These are phyloP conservation scores for Heterodera filipjevi DNA, from an alignment of 2,888 invertebrate genomes.

Conservation along the genomic window DNA sequence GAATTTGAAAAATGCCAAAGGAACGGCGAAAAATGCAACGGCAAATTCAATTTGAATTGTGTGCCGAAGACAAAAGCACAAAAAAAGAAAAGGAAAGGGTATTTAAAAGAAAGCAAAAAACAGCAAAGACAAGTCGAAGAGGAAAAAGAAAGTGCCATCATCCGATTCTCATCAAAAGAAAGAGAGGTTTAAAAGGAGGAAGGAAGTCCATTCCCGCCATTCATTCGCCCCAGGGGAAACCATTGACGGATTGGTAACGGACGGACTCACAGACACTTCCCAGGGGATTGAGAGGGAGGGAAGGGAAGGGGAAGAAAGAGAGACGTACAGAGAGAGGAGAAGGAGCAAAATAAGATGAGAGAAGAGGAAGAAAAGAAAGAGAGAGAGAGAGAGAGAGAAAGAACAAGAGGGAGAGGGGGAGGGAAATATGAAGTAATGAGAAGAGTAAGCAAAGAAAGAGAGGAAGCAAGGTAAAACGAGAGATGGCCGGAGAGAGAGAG, in stretches of 20 bases:
- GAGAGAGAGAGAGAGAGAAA: not conserved
- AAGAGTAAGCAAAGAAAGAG: too few species aligned
- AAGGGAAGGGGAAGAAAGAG: not conserved
- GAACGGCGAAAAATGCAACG: not conserved
- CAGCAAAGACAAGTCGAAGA: too few species aligned
- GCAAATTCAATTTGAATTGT: not conserved
- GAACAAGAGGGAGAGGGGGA: not conserved
- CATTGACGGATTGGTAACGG: constrained; percentile 2
- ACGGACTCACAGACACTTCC: not conserved
- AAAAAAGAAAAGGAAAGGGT: too few species aligned
- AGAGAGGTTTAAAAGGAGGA: not conserved
- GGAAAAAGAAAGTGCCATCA: not conserved
- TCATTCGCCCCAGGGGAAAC: not conserved
- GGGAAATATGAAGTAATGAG: not conserved
- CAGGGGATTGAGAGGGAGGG: not conserved
- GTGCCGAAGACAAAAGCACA: too few species aligned
- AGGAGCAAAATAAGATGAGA: not conserved
- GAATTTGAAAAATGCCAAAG: not conserved
- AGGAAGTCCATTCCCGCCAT: not conserved
- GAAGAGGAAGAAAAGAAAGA: not conserved
- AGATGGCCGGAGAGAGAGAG: too few species aligned
- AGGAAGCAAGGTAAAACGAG: too few species aligned
- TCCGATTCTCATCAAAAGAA: not conserved
- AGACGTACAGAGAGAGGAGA: not conserved
- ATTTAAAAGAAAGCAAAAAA: too few species aligned